These are phyloP conservation scores for Hypena proboscidalis DNA, from an alignment of 2,888 invertebrate species.

Conservation along the genomic window DNA sequence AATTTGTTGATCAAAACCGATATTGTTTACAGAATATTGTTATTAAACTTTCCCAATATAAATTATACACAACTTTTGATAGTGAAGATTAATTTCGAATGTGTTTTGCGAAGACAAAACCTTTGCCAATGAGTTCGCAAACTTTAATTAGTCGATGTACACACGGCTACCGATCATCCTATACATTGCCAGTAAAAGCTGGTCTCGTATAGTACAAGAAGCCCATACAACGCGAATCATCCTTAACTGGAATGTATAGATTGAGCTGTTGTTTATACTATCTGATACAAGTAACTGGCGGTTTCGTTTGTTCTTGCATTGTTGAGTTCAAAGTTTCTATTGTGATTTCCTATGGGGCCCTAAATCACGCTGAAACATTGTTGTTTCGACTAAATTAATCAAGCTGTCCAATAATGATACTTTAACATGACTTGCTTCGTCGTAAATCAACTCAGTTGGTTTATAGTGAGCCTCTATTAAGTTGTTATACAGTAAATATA, in stretches of 20 bases:
- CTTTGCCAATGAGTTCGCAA: conserved; percentile 36
- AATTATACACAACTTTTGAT: conserved; percentile 26
- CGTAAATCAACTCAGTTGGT: too few relatives aligned
- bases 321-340: conserved; percentile 22
- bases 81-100: conserved; percentile 26
- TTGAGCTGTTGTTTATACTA: too few relatives aligned
- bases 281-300: conserved; percentile 31
- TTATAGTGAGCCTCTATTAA: too few relatives aligned
- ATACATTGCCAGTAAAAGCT: too few relatives aligned
- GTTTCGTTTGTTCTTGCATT: conserved; percentile 19
- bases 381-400: too few relatives aligned
- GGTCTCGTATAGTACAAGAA: too few relatives aligned
- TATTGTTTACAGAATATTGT: not conserved
- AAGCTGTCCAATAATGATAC: too few relatives aligned
- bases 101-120: conserved; percentile 39
- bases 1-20: not conserved
- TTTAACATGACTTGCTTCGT: too few relatives aligned
- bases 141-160: conserved; percentile 39
- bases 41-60: conserved; percentile 29
- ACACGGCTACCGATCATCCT: too few relatives aligned
- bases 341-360: conserved; percentile 20
- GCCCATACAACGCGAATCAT: too few relatives aligned
- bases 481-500: too few relatives aligned
- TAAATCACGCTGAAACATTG: not conserved
- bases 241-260: too few relatives aligned